Percentiles rank a stretch among this genome's conserved stretches.
Evolutionary conservation across 1,140 invertebrate species (phyloP).

Genomic region (Camponotus pennsylvanicus): DNA sequence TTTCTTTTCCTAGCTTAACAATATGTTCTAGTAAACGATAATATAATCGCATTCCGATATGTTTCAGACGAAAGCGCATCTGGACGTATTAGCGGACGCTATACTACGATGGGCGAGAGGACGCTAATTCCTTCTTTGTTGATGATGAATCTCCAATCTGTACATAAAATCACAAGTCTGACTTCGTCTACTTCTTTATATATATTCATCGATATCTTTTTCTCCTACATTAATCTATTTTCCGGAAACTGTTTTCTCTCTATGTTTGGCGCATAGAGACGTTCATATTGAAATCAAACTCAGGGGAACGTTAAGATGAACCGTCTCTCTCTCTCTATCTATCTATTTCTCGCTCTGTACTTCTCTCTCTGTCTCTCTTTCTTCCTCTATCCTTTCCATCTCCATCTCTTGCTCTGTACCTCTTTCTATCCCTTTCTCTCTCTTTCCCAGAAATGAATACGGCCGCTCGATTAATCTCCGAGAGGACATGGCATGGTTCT

Average conservation of each 20-base stretch:
- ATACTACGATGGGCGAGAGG: slow-evolving; percentile 96
- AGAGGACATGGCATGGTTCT: slow-evolving; percentile 34
- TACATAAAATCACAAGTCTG: slow-evolving; percentile 74
- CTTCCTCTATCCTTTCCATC: slow-evolving; percentile 1
- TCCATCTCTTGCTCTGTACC: background rate
- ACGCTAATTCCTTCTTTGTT: slow-evolving; percentile 88
- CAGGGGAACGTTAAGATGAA: slow-evolving; percentile 75
- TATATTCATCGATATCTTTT: slow-evolving; percentile 69
- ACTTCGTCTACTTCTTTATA: slow-evolving; percentile 73
- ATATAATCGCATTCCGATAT: slow-evolving; percentile 63
- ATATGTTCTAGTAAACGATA: background rate
- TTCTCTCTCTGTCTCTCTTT: slow-evolving; percentile 42
- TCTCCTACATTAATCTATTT: slow-evolving; percentile 62
- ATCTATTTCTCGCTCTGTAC: too few relatives aligned
- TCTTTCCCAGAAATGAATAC: slow-evolving; percentile 42
- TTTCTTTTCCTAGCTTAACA: background rate
- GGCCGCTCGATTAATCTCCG: slow-evolving; percentile 49
- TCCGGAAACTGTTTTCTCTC: slow-evolving; percentile 60
- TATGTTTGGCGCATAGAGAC: slow-evolving; percentile 54
- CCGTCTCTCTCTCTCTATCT: slow-evolving; percentile 62
- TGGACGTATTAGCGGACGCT: slow-evolving; percentile 97
- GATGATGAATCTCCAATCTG: slow-evolving; percentile 72
- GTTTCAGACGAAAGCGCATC: slow-evolving; percentile 96
- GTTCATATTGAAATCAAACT: slow-evolving; percentile 73
- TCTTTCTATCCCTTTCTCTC: background rate